Evolutionary conservation across 2,113 vertebrate genomes (phyloP).

Genomic region (Chionodraco myersi): DNA sequence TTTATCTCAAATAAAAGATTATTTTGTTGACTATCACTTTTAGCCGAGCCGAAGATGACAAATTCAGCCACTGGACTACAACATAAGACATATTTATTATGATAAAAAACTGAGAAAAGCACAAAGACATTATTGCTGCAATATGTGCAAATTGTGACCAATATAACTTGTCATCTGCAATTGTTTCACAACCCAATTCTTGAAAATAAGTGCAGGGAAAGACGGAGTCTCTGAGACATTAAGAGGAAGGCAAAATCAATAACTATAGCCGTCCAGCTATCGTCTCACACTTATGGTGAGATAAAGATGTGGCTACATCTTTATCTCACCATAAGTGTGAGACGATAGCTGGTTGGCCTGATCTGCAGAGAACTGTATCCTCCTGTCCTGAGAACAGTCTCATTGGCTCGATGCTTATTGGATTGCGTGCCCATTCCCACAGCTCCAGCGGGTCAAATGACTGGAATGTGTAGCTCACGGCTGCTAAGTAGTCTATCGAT

Average conservation of each 20-base stretch:
- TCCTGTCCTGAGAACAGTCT: slow-evolving; percentile 5
- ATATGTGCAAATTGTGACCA: too few relatives aligned
- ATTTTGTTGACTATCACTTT: neutral
- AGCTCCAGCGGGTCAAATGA: slow-evolving; percentile 69
- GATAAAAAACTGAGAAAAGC: too few relatives aligned
- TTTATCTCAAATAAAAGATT: neutral
- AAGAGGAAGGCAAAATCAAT: neutral
- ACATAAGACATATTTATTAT: too few relatives aligned
- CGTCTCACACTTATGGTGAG: too few relatives aligned
- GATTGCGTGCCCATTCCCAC: slow-evolving; percentile 66
- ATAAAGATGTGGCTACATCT: too few relatives aligned
- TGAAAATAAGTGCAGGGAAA: too few relatives aligned
- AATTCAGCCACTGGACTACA: neutral
- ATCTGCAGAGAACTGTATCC: slow-evolving; percentile 10
- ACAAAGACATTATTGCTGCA: too few relatives aligned
- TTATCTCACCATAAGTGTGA: neutral
- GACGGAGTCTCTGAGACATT: too few relatives aligned
- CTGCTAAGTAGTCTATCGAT: slow-evolving; percentile 72
- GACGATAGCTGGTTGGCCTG: neutral
- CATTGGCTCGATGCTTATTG: slow-evolving; percentile 62
- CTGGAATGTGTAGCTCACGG: slow-evolving; percentile 68
- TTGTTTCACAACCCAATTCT: too few relatives aligned
- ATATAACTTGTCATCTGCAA: too few relatives aligned
- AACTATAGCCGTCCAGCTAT: too few relatives aligned
- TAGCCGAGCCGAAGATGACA: neutral